Evolutionary conservation across 2,113 vertebrate genomes (phyloP).

Genomic region (Strigops habroptila): DNA sequence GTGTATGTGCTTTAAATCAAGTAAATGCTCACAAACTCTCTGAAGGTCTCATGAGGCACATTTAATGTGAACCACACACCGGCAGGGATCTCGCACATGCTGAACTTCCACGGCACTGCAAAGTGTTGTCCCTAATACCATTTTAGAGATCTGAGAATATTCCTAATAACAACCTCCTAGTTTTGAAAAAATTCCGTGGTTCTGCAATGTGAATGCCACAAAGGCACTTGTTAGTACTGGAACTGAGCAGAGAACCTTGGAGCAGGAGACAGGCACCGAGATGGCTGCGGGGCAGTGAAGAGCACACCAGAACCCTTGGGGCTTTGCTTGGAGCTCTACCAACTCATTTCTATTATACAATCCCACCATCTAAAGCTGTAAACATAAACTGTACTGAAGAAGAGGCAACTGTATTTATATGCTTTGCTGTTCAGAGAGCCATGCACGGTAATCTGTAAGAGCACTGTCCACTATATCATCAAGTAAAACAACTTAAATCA

Average conservation of each 20-base stretch:
- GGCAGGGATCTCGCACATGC: not conserved
- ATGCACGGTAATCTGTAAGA: not conserved
- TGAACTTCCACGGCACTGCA: not conserved
- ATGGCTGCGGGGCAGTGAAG: rapidly evolving
- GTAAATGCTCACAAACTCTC: not conserved
- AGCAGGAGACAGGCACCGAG: not conserved
- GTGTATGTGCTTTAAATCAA: not conserved
- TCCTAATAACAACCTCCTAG: rapidly evolving
- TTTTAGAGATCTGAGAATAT: not conserved
- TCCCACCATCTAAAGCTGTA: not conserved
- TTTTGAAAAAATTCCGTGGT: not conserved
- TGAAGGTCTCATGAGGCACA: not conserved
- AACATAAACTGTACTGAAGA: not conserved
- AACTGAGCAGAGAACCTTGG: not conserved
- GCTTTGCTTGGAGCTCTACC: not conserved
- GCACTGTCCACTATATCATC: not conserved
- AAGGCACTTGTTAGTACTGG: not conserved
- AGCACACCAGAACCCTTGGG: not conserved
- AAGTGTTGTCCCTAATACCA: rapidly evolving
- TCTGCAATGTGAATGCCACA: not conserved
- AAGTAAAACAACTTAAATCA: not conserved
- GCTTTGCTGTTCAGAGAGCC: not conserved
- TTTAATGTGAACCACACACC: not conserved
- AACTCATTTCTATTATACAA: not conserved
- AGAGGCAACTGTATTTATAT: not conserved